These are phyloP conservation scores for human (Homo sapiens) DNA, from an alignment of 2,113 vertebrate genomes.

Conservation along the genomic window DNA sequence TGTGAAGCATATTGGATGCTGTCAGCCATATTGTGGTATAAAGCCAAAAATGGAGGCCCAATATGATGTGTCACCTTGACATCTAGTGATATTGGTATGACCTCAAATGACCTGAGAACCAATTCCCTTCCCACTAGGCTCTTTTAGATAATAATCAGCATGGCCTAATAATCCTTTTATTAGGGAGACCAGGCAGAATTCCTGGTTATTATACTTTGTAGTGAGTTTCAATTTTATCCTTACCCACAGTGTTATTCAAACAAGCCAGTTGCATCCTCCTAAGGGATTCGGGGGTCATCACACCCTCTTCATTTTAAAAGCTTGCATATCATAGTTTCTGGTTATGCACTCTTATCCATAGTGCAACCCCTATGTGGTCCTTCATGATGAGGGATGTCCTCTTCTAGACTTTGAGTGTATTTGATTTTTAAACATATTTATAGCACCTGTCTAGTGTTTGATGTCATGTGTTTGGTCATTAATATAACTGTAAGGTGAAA, in stretches of 20 bases:
- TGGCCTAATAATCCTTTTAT: not conserved
- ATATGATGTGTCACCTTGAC: not conserved
- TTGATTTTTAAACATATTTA: not conserved
- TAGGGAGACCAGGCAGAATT: not conserved
- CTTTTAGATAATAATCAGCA: not conserved
- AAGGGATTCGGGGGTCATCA: not conserved
- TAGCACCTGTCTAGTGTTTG: not conserved
- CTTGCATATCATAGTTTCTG: too few species aligned
- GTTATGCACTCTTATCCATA: not conserved
- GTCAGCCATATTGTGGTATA: not conserved
- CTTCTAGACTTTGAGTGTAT: not conserved
- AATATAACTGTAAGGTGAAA: not conserved
- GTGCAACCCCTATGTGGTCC: not conserved
- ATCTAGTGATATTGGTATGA: too few species aligned
- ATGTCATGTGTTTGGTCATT: not conserved
- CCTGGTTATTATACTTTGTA: not conserved
- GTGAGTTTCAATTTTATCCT: not conserved
- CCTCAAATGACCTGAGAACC: not conserved
- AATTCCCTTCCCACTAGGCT: not conserved
- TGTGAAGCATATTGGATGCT: not conserved
- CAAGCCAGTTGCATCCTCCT: not conserved
- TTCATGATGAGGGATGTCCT: not conserved
- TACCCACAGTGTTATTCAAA: not conserved
- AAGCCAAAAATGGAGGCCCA: not conserved
- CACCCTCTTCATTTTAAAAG: not conserved